These are phyloP conservation scores for Hypomesus transpacificus DNA, from an alignment of 2,113 vertebrate genomes.

Conservation along the genomic window DNA sequence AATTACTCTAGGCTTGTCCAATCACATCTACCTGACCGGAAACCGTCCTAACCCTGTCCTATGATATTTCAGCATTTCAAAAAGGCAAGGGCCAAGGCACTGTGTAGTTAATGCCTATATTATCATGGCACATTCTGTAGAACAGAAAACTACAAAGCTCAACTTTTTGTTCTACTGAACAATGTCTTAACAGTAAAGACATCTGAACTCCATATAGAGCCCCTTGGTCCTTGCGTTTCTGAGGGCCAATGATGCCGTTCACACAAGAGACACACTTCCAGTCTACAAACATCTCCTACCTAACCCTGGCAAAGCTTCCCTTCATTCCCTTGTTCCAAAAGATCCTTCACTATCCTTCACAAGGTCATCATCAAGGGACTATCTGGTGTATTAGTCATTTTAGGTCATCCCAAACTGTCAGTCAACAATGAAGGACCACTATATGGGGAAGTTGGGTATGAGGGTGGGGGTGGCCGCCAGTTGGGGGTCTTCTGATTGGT, in stretches of 20 bases:
- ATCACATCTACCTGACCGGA: not conserved
- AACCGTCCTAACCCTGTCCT: not conserved
- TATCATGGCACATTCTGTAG: no score
- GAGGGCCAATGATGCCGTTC: conserved; percentile 12
- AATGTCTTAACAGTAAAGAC: no score
- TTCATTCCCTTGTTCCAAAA: conserved; percentile 31
- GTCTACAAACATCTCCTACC: conserved; percentile 44
- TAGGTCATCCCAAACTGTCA: conserved; percentile 47
- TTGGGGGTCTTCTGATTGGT: conserved; percentile 59
- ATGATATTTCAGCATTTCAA: no score
- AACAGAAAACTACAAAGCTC: no score
- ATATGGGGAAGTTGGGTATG: conserved; percentile 29
- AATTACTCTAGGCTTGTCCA: not conserved
- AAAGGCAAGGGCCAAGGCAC: no score
- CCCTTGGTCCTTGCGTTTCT: no score
- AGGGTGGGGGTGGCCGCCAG: conserved; percentile 1
- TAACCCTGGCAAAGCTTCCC: conserved; percentile 47
- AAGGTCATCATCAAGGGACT: conserved; percentile 38
- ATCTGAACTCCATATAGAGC: no score
- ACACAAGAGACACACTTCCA: conserved; percentile 22
- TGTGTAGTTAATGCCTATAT: no score
- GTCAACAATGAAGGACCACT: conserved; percentile 55
- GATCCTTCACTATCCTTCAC: conserved; percentile 8
- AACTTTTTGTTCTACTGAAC: no score
- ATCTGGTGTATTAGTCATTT: conserved; percentile 38